phyloP scores from a whole-genome alignment of 2,888 invertebrate species.

The Oscheius sp. region DNA sequence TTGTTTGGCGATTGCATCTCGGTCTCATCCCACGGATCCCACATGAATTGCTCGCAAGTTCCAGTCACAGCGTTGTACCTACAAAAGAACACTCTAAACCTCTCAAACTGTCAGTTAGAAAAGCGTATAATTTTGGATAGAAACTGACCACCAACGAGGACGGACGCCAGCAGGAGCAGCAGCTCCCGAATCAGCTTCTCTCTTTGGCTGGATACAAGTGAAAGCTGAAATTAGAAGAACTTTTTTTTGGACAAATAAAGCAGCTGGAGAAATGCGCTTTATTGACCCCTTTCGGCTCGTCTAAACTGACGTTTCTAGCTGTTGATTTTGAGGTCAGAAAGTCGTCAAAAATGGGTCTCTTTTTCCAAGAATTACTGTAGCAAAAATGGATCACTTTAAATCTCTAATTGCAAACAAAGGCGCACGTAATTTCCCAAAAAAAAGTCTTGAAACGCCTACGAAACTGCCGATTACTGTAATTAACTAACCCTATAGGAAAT shows the following conservation, averaged over 20 bases:
- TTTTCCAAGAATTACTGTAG: background rate
- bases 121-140: too few species aligned
- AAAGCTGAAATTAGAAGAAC: constrained; percentile 59
- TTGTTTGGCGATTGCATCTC: constrained; percentile 69
- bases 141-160: constrained; percentile 68
- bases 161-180: constrained; percentile 68
- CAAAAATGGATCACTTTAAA: background rate
- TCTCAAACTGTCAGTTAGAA: too few species aligned
- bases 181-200: constrained; percentile 67
- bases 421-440: too few species aligned
- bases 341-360: too few species aligned
- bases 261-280: too few species aligned
- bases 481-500: too few species aligned
- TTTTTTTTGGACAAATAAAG: background rate
- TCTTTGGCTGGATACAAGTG: constrained; percentile 69
- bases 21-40: constrained; percentile 70
- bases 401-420: background rate
- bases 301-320: too few species aligned
- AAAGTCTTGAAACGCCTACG: too few species aligned
- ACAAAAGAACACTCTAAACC: too few species aligned
- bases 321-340: too few species aligned
- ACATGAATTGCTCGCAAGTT: constrained; percentile 69
- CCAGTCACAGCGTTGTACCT: constrained; percentile 68
- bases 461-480: too few species aligned
- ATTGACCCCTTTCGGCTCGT: background rate